Evolutionary conservation across 1,140 invertebrate genomes (phyloP).

Genomic region (Manduca sexta): DNA sequence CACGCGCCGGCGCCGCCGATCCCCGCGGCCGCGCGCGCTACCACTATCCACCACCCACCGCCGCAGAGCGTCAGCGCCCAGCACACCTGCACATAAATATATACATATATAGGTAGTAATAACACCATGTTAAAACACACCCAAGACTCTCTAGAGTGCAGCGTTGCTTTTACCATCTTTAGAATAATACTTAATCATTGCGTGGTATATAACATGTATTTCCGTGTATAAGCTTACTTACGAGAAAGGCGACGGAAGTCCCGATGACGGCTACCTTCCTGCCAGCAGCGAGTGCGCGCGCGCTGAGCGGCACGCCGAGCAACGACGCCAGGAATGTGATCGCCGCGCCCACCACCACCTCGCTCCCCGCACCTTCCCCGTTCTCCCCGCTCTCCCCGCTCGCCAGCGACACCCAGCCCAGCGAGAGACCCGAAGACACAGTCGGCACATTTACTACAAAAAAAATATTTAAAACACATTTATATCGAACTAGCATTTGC

Average conservation of each 20-base stretch:
- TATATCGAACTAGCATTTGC: no score
- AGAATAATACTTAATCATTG: no score
- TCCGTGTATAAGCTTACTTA: no score
- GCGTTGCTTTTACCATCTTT: no score
- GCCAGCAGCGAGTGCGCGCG: slow-evolving; percentile 29
- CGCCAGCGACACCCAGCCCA: slow-evolving; percentile 48
- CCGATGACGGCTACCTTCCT: slow-evolving; percentile 37
- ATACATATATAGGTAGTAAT: no score
- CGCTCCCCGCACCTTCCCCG: slow-evolving; percentile 6
- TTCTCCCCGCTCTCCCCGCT: slow-evolving; percentile 27
- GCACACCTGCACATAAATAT: slow-evolving; percentile 34
- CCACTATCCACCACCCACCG: slow-evolving; percentile 20
- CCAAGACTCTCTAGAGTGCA: background rate
- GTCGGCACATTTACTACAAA: slow-evolving; percentile 41
- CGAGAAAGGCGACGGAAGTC: slow-evolving; percentile 35
- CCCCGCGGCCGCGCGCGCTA: slow-evolving; percentile 27
- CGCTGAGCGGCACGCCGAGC: slow-evolving; percentile 41
- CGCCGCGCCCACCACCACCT: slow-evolving; percentile 29
- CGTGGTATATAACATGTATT: no score
- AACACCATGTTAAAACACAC: no score
- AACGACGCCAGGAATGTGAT: slow-evolving; percentile 36
- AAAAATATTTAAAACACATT: background rate
- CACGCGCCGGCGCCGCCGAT: slow-evolving; percentile 38
- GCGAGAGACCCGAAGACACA: slow-evolving; percentile 41
- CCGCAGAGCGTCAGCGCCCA: slow-evolving; percentile 38